phyloP scores from a whole-genome alignment of 2,888 invertebrate genomes.

The Pimpla rufipes region DNA sequence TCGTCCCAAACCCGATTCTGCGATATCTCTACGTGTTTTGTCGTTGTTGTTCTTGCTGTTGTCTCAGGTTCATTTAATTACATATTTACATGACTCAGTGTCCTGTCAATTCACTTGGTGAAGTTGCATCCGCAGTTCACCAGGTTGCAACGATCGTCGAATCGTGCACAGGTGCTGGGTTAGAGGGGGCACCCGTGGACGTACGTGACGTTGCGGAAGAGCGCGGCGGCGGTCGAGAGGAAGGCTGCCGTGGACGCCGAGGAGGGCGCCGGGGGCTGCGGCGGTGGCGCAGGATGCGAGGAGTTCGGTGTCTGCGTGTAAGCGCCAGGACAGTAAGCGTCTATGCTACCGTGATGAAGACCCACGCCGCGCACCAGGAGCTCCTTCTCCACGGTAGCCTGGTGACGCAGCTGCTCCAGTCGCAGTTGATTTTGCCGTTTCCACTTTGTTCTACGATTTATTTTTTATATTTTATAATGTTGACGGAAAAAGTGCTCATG shows the following conservation, averaged over 20 bases:
- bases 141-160: slow-evolving; percentile 66
- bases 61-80: slow-evolving; percentile 28
- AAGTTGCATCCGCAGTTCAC: slow-evolving; percentile 64
- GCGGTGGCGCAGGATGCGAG: slow-evolving; percentile 86
- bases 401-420: slow-evolving; percentile 94
- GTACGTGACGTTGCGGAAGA: slow-evolving; percentile 91
- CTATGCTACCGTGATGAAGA: slow-evolving; percentile 82
- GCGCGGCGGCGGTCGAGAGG: slow-evolving; percentile 90
- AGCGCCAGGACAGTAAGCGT: slow-evolving; percentile 80
- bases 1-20: slow-evolving; percentile 13
- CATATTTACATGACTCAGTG: slow-evolving; percentile 58
- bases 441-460: slow-evolving; percentile 91
- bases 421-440: slow-evolving; percentile 95
- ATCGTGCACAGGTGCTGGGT: slow-evolving; percentile 74
- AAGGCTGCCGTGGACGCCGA: slow-evolving; percentile 87
- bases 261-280: slow-evolving; percentile 79
- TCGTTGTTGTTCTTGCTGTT: background rate
- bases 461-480: background rate
- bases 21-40: slow-evolving; percentile 14
- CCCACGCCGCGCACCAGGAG: slow-evolving; percentile 85
- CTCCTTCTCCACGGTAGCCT: slow-evolving; percentile 92
- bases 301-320: slow-evolving; percentile 78
- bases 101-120: slow-evolving; percentile 49
- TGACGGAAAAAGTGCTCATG: background rate
- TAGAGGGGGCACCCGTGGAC: slow-evolving; percentile 91